These are phyloP conservation scores for Scolopax mira DNA, from an alignment of 2,113 vertebrate genomes.

Conservation along the genomic window DNA sequence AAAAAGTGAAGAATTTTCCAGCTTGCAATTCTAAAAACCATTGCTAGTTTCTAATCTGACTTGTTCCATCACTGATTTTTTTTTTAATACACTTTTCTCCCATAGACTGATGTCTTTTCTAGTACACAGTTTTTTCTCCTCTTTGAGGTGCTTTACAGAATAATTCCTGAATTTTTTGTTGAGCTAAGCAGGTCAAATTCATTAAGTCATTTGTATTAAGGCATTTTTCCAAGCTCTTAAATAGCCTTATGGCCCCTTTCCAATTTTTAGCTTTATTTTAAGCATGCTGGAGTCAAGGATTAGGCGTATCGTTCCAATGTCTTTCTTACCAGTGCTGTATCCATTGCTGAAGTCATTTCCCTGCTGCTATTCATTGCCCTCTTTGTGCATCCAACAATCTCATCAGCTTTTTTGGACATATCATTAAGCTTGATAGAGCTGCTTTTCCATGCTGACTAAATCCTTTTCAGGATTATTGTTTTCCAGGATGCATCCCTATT, in stretches of 20 bases:
- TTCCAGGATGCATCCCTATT: neutral
- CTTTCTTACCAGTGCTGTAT: conserved; percentile 23
- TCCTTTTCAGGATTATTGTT: conserved; percentile 41
- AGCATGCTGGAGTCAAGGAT: neutral
- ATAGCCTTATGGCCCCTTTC: conserved; percentile 38
- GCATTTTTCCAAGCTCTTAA: conserved; percentile 58
- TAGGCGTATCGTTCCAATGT: neutral
- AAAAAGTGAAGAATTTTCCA: neutral
- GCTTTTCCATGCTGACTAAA: conserved; percentile 34
- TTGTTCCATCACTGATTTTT: neutral
- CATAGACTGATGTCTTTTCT: neutral
- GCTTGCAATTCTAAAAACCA: neutral
- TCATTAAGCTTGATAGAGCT: conserved; percentile 57
- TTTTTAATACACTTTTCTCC: neutral
- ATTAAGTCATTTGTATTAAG: conserved; percentile 44
- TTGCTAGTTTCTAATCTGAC: neutral
- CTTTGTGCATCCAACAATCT: conserved; percentile 49
- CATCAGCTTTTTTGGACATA: conserved; percentile 48
- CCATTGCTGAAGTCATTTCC: conserved; percentile 53
- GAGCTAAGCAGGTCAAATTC: conserved; percentile 52
- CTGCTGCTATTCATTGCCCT: conserved; percentile 46
- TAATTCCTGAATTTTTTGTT: conserved; percentile 1
- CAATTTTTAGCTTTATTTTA: conserved; percentile 45
- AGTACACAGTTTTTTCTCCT: neutral
- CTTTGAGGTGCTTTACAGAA: neutral